phyloP scores from a whole-genome alignment of 2,888 invertebrate species.

The Sphaeridia pumilis region DNA sequence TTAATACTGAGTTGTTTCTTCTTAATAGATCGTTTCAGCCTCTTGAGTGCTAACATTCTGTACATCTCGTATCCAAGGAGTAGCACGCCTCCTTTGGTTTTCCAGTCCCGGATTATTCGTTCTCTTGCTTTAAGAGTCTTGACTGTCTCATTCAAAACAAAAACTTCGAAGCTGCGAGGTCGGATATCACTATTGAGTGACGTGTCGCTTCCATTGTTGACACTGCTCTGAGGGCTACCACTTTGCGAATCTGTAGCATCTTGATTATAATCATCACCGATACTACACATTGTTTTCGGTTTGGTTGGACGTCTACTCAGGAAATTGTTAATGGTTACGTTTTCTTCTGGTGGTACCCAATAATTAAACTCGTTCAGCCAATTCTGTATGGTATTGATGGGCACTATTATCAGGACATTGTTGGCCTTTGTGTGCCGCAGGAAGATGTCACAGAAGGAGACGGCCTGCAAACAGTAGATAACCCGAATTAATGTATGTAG shows the following conservation, averaged over 20 bases:
- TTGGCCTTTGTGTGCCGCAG: slow-evolving; percentile 76
- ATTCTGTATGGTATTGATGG: slow-evolving; percentile 96
- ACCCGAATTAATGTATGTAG: too few relatives aligned
- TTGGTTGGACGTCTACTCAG: not conserved
- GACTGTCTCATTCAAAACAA: slow-evolving; percentile 84
- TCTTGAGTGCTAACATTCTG: slow-evolving; percentile 70
- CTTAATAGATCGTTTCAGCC: slow-evolving; percentile 51
- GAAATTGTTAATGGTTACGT: too few relatives aligned
- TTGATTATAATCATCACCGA: not conserved
- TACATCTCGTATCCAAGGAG: slow-evolving; percentile 96
- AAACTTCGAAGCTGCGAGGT: slow-evolving; percentile 71
- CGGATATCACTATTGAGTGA: slow-evolving; percentile 59
- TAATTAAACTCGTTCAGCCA: slow-evolving; percentile 96
- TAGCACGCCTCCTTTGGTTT: slow-evolving; percentile 75
- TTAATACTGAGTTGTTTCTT: slow-evolving; percentile 43
- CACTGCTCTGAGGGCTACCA: not conserved
- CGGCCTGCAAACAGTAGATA: slow-evolving; percentile 47
- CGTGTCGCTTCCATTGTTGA: slow-evolving; percentile 36
- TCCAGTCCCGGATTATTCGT: slow-evolving; percentile 71
- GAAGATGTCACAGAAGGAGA: slow-evolving; percentile 93
- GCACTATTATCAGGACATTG: slow-evolving; percentile 90
- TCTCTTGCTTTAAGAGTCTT: slow-evolving; percentile 80
- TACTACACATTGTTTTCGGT: not conserved
- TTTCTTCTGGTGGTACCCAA: slow-evolving; percentile 70
- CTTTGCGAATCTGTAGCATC: not conserved